Conservation (phyloP, 1,140 invertebrate species). For the Brachionus paranguensis region DNA sequence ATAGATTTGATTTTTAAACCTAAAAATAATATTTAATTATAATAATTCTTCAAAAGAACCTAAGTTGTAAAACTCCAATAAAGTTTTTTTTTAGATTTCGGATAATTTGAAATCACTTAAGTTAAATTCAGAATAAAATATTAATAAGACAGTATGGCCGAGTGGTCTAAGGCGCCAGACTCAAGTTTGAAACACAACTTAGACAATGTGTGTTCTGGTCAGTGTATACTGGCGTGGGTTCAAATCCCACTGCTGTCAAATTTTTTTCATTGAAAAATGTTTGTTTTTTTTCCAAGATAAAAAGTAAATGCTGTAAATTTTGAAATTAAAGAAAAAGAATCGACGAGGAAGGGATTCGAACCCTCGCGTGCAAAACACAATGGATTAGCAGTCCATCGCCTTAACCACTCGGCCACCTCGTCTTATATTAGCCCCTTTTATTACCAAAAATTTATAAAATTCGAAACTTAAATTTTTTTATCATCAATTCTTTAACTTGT, state of each 20-base stretch:
- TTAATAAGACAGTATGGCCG: conserved; percentile 24
- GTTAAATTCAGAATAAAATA: no score
- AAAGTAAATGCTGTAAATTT: not conserved
- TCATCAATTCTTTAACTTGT: no score
- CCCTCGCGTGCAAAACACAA: conserved; percentile 29
- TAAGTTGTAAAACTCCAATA: no score
- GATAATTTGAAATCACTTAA: no score
- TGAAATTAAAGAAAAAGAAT: not conserved
- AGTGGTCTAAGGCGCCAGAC: conserved; percentile 37
- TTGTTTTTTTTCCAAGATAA: not conserved
- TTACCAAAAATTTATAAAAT: not conserved
- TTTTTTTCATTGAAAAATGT: not conserved
- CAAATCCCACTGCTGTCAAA: conserved; percentile 39
- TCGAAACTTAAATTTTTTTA: no score
- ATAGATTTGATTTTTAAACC: no score
- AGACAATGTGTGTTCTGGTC: conserved; percentile 30
- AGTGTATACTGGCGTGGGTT: conserved; percentile 40
- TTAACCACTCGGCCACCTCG: conserved; percentile 28
- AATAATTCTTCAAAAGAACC: no score
- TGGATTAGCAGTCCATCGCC: conserved; percentile 29
- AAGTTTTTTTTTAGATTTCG: no score
- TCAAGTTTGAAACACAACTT: conserved; percentile 31
- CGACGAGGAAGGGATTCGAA: conserved; percentile 29
- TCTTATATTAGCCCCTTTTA: not conserved
- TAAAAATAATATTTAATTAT: no score